Base-by-base conservation (phyloP, 1,140 invertebrate genomes). In the Trinorchestia longiramus region DNA sequence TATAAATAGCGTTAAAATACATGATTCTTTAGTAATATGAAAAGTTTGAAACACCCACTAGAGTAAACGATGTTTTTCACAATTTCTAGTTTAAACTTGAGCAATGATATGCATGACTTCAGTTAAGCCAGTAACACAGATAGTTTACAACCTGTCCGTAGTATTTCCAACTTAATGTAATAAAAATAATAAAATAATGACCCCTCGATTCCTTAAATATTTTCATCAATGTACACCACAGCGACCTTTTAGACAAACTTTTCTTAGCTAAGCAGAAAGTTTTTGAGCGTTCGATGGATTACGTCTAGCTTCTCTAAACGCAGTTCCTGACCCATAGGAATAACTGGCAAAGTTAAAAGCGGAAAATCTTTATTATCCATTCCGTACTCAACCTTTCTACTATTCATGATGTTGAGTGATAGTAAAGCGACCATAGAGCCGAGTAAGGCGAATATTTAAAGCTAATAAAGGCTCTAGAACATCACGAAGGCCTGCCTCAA, bases 401-500 rank as follows among this genome's bases (percentile, higher is more conserved):
- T 15, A 90, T 90, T 90, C 43, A 90, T 28, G 88, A 42, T 43
- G 88, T 90, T 90, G 43, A 90, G 43, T 90, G 88, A 90, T 43
- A 90, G 43, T 90, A 90, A 90, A 90, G 88, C n/a, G 11, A 43
- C 88, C n/a, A 90, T 90, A 90, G 88, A 43, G 15, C 88, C 43
- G 15, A 90, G 88, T 90, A 90, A 43, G n/a, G 15, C n/a, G 88
- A 43, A 90, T 90, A 90, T 90, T 42, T 90, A 90, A 90, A 43
- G 88, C 88, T 43, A 41, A 90, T 90, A 43, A 90, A 90, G 41
- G 11, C 88, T 42, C n/a, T 90, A 28, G 88, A 42, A 90, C 88
- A 90, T 90, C 88, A 90, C 43, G 88, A 90, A 28, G 43, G 88
- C n/a, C 88, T 42, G 88, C 43, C 62, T 90, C n/a, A 90, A 43